Conservation (phyloP, 1,140 invertebrate genomes). For the Drosophila erecta region DNA sequence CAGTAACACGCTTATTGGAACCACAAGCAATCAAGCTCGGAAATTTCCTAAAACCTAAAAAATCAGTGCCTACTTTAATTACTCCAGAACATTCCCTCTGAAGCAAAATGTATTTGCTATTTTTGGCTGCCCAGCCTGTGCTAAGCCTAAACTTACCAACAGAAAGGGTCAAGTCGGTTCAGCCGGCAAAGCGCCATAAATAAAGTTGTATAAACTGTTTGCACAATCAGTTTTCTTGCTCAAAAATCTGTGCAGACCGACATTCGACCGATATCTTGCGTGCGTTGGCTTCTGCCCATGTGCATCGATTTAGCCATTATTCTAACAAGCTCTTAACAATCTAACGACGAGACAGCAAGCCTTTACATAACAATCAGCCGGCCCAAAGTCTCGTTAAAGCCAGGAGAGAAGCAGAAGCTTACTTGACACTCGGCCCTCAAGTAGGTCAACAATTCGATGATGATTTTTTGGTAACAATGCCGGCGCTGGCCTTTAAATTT, state of each 20-base stretch:
- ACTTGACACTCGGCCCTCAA: conserved; percentile 48
- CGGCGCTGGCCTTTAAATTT: conserved; percentile 1
- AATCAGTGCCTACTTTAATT: neutral
- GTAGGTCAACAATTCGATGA: conserved; percentile 58
- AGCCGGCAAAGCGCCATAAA: conserved; percentile 10
- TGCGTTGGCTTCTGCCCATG: conserved; percentile 24
- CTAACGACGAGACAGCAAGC: conserved; percentile 23
- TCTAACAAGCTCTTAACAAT: conserved; percentile 62
- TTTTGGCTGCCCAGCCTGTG: neutral
- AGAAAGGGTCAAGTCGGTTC: conserved; percentile 9
- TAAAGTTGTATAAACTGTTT: conserved; percentile 12
- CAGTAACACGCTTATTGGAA: conserved; percentile 22
- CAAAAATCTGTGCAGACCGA: conserved; percentile 13
- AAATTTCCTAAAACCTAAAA: neutral
- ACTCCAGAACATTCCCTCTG: neutral
- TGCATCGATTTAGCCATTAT: conserved; percentile 66
- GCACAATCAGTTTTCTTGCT: conserved; percentile 19
- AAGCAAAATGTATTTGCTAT: neutral
- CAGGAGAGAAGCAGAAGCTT: conserved; percentile 12
- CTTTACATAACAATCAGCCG: conserved; percentile 26
- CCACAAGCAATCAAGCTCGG: conserved; percentile 4
- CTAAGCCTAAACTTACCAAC: conserved; percentile 26
- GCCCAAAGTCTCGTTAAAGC: conserved; percentile 22
- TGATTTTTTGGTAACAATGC: conserved; percentile 28
- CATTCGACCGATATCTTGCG: conserved; percentile 10